A percentile compares a stretch with the other conserved stretches of the same genome.
Conservation (phyloP, 2,113 vertebrate species). For the Chauna torquata region DNA sequence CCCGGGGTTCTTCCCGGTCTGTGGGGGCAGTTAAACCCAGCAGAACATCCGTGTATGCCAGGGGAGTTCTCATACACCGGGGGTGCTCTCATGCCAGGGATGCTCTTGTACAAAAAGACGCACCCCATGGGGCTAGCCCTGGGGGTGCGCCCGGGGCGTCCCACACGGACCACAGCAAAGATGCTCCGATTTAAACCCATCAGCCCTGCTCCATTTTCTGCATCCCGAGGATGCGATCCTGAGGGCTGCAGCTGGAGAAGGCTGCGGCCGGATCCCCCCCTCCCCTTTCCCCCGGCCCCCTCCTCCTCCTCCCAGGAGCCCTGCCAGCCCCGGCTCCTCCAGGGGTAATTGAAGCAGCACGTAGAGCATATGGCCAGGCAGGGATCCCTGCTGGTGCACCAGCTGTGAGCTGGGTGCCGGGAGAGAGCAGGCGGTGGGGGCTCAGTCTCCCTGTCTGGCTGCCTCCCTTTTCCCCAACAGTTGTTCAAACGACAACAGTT, state of each 20-base stretch:
- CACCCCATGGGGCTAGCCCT: neutral
- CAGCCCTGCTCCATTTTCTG: neutral
- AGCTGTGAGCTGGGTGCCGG: slow-evolving; percentile 89
- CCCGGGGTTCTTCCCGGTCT: too few relatives aligned
- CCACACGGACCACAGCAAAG: neutral
- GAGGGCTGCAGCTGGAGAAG: neutral
- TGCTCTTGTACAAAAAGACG: neutral
- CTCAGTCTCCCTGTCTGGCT: slow-evolving; percentile 68
- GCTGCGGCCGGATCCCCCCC: neutral
- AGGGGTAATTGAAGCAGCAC: slow-evolving; percentile 89
- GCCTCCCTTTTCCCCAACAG: slow-evolving; percentile 56
- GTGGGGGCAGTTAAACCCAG: neutral
- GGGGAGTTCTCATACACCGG: accelerated
- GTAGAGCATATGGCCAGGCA: slow-evolving; percentile 89
- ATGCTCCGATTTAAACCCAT: neutral
- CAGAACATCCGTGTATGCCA: neutral
- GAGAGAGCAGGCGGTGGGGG: slow-evolving; percentile 77
- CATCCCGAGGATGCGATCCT: neutral
- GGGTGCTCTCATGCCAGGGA: neutral
- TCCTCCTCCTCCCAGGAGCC: slow-evolving; percentile 26
- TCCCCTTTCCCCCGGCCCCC: slow-evolving; percentile 12
- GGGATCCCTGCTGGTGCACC: slow-evolving; percentile 90
- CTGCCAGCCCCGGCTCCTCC: slow-evolving; percentile 64
- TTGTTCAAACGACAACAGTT: slow-evolving; percentile 76
- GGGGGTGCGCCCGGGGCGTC: neutral